Evolutionary conservation across 2,888 invertebrate species (phyloP).

Genomic region (Lasioglossum morio): DNA sequence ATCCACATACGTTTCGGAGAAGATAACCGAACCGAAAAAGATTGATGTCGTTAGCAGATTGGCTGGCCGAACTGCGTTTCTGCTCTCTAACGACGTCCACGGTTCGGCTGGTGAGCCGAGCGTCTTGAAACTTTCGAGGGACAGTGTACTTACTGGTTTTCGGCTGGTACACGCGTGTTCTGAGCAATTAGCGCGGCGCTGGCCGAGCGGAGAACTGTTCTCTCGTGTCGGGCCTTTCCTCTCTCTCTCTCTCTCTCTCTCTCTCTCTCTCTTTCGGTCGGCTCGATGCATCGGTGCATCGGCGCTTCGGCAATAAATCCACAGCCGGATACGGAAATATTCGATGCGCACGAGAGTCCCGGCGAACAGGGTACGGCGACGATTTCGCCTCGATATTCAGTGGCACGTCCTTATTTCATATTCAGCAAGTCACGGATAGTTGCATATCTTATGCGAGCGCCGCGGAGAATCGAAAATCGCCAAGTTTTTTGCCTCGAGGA

Average conservation of each 20-base stretch:
- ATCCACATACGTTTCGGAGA: background rate
- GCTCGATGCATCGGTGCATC: background rate
- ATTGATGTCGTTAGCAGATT: background rate
- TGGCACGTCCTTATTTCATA: conserved; percentile 43
- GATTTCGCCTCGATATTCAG: conserved; percentile 55
- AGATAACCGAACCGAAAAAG: no score
- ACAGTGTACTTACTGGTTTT: conserved; percentile 20
- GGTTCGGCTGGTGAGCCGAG: background rate
- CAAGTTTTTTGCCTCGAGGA: conserved; percentile 23
- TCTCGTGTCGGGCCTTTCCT: conserved; percentile 9
- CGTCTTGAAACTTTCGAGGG: background rate
- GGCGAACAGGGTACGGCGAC: background rate
- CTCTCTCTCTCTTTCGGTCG: conserved; percentile 9
- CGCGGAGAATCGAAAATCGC: conserved; percentile 35
- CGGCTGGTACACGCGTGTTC: conserved; percentile 22
- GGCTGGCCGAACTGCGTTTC: conserved; percentile 12
- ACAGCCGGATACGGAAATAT: conserved; percentile 43
- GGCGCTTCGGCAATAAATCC: conserved; percentile 46
- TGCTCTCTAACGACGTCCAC: conserved; percentile 13
- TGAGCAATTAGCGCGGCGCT: conserved; percentile 65
- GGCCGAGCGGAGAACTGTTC: conserved; percentile 21
- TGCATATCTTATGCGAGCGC: conserved; percentile 57
- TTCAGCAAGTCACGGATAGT: conserved; percentile 57
- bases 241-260: no score
- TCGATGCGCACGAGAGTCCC: conserved; percentile 44